A percentile compares a stretch with the other conserved stretches of the same genome.
Evolutionary conservation across 2,113 vertebrate species (phyloP).

Genomic region (Xyliphius kryptos): DNA sequence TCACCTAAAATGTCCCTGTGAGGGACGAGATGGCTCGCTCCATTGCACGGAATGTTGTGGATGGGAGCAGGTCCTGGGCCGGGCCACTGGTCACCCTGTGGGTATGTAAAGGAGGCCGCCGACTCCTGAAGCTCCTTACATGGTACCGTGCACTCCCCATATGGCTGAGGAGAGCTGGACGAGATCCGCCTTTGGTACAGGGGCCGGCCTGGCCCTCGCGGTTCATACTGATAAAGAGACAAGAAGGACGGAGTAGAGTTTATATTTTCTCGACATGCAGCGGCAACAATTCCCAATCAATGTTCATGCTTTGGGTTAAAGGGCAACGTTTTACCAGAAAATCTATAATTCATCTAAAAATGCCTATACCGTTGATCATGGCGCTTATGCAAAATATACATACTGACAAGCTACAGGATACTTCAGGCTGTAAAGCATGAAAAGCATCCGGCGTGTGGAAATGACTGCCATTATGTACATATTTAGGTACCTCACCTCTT

Average conservation of each 20-base stretch:
- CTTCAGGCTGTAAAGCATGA: too few relatives aligned
- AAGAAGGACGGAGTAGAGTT: too few relatives aligned
- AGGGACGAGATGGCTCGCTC: slow-evolving; percentile 78
- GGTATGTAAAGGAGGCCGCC: slow-evolving; percentile 75
- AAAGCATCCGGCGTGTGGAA: too few relatives aligned
- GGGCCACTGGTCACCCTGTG: slow-evolving; percentile 85
- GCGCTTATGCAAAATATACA: too few relatives aligned
- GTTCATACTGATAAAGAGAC: slow-evolving; percentile 79
- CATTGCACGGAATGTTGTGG: slow-evolving; percentile 98
- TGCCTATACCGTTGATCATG: too few relatives aligned
- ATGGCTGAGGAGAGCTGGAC: slow-evolving; percentile 81
- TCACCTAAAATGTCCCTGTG: slow-evolving; percentile 85
- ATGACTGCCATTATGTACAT: too few relatives aligned
- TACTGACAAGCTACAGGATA: too few relatives aligned
- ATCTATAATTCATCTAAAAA: too few relatives aligned
- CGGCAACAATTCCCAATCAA: too few relatives aligned
- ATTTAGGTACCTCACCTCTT: slow-evolving; percentile 81
- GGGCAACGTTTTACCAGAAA: too few relatives aligned
- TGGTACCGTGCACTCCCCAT: slow-evolving; percentile 71
- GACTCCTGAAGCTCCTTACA: slow-evolving; percentile 75
- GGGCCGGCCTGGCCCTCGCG: slow-evolving; percentile 94
- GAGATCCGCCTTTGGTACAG: slow-evolving; percentile 98
- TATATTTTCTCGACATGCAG: too few relatives aligned
- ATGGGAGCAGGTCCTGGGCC: slow-evolving; percentile 73
- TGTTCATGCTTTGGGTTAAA: too few relatives aligned